Evolutionary conservation across 2,113 vertebrate genomes (phyloP).

Genomic region (Colius striatus): DNA sequence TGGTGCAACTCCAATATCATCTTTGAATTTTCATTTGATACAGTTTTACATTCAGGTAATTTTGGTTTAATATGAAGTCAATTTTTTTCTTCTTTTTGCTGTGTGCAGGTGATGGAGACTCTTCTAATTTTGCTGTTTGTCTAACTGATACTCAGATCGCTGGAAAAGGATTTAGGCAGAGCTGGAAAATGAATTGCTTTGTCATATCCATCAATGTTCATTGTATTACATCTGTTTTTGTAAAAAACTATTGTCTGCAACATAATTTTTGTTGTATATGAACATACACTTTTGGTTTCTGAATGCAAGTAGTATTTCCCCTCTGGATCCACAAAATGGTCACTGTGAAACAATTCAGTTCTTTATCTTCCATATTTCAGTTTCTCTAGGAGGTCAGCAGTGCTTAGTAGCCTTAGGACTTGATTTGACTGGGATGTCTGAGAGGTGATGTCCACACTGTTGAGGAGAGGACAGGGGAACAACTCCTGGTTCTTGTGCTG

Average conservation of each 20-base stretch:
- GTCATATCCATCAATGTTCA: neutral
- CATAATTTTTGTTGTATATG: neutral
- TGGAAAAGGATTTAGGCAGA: neutral
- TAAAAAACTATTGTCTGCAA: neutral
- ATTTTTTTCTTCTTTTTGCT: neutral
- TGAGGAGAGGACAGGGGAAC: neutral
- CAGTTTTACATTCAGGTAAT: neutral
- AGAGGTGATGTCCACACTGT: neutral
- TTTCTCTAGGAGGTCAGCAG: neutral
- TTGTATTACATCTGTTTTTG: neutral
- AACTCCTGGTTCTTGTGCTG: accelerated
- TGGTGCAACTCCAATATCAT: neutral
- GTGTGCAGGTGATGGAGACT: neutral
- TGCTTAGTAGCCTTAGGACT: neutral
- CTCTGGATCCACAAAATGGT: neutral
- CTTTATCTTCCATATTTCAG: accelerated
- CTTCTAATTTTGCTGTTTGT: neutral
- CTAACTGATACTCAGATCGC: neutral
- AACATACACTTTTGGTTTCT: neutral
- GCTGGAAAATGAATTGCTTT: neutral
- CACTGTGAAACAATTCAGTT: neutral
- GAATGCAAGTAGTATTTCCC: neutral
- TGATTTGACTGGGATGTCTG: neutral
- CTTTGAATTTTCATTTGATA: neutral
- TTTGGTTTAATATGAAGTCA: neutral